Evolutionary conservation across 92 coral and sea anemone species (phyloP).

Genomic region (Palythoa caribaeorum): DNA sequence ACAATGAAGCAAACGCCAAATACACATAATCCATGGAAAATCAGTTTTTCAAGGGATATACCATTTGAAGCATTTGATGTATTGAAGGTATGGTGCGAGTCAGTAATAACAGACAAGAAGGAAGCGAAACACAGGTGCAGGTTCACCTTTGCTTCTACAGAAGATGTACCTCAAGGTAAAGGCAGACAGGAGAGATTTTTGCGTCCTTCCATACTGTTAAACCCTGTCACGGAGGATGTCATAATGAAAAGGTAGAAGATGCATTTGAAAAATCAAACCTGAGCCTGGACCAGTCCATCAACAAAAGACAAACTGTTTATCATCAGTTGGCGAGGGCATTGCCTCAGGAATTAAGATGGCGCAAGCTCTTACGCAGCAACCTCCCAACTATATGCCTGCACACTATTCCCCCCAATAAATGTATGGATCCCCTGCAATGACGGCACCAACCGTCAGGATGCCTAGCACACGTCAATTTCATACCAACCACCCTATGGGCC

Average conservation of each 20-base stretch:
- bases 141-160: too few species aligned
- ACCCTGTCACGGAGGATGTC: slow-evolving; percentile 41
- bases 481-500: too few species aligned
- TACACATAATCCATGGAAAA: too few species aligned
- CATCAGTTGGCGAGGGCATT: background rate
- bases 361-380: background rate
- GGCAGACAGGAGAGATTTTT: too few species aligned
- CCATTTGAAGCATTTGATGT: too few species aligned
- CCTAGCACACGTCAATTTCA: background rate
- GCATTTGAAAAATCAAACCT: slow-evolving; percentile 44
- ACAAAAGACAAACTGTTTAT: slow-evolving; percentile 11
- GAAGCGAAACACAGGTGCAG: too few species aligned
- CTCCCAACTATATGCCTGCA: slow-evolving; percentile 10
- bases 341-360: background rate
- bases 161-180: too few species aligned
- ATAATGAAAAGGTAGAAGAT: slow-evolving; percentile 43
- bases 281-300: slow-evolving; percentile 26
- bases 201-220: background rate
- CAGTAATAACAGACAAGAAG: too few species aligned
- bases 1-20: too few species aligned
- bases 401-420: background rate
- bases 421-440: background rate
- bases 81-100: too few species aligned
- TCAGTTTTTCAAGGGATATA: too few species aligned
- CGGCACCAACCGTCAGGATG: background rate